Evolutionary conservation across 1,140 invertebrate genomes (phyloP).

Genomic region (Sitophilus oryzae): DNA sequence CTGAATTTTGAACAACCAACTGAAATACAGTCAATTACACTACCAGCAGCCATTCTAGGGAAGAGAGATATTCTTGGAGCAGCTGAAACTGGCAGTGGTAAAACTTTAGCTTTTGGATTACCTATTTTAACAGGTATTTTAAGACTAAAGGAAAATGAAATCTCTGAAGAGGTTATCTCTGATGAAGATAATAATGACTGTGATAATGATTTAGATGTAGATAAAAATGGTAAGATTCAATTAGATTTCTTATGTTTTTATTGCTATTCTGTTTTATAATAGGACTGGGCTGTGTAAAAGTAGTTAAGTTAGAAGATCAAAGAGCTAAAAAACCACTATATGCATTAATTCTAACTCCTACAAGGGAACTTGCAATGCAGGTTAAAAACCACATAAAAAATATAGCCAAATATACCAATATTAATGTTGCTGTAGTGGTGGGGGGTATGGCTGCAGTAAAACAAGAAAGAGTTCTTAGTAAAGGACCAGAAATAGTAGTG

Average conservation of each 20-base stretch:
- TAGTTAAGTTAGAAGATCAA: conserved; percentile 54
- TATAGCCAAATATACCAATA: conserved; percentile 73
- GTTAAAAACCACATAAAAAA: conserved; percentile 79
- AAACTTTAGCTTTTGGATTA: conserved; percentile 94
- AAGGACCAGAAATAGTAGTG: conserved; percentile 87
- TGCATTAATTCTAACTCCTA: conserved; percentile 88
- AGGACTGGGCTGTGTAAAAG: conserved; percentile 56
- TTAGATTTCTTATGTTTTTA: not conserved
- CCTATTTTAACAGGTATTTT: conserved; percentile 84
- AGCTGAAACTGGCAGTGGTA: conserved; percentile 96
- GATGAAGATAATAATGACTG: conserved; percentile 33
- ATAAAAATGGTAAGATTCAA: conserved; percentile 2
- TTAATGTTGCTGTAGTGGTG: conserved; percentile 69
- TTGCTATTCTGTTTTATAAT: conserved; percentile 15
- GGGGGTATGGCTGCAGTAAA: conserved; percentile 89
- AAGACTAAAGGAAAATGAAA: conserved; percentile 52
- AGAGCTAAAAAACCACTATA: conserved; percentile 53
- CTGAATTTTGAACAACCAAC: conserved; percentile 78
- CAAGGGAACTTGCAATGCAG: conserved; percentile 91
- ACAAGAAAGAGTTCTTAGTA: conserved; percentile 78
- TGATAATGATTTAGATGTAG: conserved; percentile 30
- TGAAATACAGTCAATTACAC: conserved; percentile 67
- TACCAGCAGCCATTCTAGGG: conserved; percentile 79
- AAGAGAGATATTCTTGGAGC: conserved; percentile 86
- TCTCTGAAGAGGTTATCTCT: conserved; percentile 40